Percentiles rank a stretch among this genome's conserved stretches.
These are phyloP conservation scores for Lerema accius DNA, from an alignment of 1,140 invertebrate species.

Conservation along the genomic window DNA sequence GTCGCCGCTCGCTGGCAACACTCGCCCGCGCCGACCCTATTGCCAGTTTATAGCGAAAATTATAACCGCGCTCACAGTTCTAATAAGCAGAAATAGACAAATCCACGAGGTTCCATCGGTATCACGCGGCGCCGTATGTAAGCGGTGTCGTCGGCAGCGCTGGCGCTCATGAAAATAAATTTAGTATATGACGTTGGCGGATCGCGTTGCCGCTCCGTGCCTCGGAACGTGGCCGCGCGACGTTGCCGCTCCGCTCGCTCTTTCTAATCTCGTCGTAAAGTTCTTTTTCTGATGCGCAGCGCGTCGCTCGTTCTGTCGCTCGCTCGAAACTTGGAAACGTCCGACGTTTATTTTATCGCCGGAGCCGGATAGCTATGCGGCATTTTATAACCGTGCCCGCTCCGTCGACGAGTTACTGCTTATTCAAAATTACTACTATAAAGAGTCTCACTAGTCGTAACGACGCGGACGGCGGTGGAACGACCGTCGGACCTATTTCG, in stretches of 20 bases:
- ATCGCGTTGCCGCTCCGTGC: conserved; percentile 71
- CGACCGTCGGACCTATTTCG: conserved; percentile 45
- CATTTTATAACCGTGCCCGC: conserved; percentile 65
- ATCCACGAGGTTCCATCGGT: conserved; percentile 57
- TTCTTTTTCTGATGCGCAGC: conserved; percentile 82
- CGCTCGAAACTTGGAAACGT: conserved; percentile 77
- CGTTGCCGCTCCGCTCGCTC: conserved; percentile 78
- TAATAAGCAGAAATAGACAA: conserved; percentile 64
- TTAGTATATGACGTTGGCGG: conserved; percentile 80
- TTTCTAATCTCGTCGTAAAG: conserved; percentile 83
- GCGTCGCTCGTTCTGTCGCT: conserved; percentile 72
- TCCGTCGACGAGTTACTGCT: conserved; percentile 50
- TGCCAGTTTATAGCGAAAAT: conserved; percentile 49
- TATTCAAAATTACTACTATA: conserved; percentile 63
- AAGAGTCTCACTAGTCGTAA: conserved; percentile 48
- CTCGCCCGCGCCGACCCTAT: no score
- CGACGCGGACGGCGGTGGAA: conserved; percentile 51
- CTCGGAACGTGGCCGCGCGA: conserved; percentile 74
- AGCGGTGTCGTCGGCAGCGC: conserved; percentile 73
- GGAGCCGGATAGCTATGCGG: conserved; percentile 61
- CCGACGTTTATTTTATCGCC: conserved; percentile 77
- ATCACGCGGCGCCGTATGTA: conserved; percentile 54
- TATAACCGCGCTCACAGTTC: conserved; percentile 47
- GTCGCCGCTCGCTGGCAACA: conserved; percentile 42
- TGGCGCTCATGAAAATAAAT: conserved; percentile 82